Conservation (phyloP, 2,888 invertebrate species). For the Tipula helvola region DNA sequence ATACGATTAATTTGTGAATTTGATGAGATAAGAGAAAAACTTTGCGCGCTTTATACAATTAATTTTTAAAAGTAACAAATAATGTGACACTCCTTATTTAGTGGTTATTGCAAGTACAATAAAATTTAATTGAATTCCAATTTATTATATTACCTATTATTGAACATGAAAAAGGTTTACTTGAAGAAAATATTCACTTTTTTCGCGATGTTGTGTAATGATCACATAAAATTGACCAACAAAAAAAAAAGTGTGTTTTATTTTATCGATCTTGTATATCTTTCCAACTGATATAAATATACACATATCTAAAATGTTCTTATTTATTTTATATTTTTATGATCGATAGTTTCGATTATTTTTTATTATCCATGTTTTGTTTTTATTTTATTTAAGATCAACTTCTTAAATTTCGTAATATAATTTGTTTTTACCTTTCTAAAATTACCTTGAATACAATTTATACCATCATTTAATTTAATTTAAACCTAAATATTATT, state of each 20-base stretch:
- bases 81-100: too few relatives aligned
- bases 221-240: too few relatives aligned
- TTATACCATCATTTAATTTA: neutral
- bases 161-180: too few relatives aligned
- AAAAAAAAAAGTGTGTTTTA: neutral
- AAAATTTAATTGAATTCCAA: too few relatives aligned
- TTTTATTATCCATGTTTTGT: neutral
- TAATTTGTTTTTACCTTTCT: neutral
- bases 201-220: too few relatives aligned
- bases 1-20: too few relatives aligned
- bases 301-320: neutral
- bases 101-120: too few relatives aligned
- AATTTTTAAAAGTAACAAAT: too few relatives aligned
- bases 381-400: neutral
- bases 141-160: too few relatives aligned
- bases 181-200: too few relatives aligned
- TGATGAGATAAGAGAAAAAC: too few relatives aligned
- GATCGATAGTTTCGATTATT: neutral
- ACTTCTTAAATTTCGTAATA: neutral
- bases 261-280: neutral
- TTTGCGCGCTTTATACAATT: too few relatives aligned
- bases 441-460: neutral
- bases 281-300: neutral
- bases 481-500: neutral
- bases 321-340: neutral